Evolutionary conservation across 30 jellyfish, hydroid and myxozoan genomes (phyloP).

Genomic region (Clytia hemisphaerica): DNA sequence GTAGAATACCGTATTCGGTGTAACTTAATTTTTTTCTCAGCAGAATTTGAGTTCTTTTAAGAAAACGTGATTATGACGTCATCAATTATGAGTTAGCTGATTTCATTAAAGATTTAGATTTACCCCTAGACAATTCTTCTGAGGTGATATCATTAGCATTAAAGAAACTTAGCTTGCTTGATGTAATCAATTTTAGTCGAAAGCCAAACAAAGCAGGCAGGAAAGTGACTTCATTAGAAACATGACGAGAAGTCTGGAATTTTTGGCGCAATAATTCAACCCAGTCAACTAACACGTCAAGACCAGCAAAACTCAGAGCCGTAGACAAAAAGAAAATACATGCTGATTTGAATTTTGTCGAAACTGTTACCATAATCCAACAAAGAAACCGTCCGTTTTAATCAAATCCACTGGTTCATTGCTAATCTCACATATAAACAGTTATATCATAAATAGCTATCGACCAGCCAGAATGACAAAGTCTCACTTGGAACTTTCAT

Average conservation of each 20-base stretch:
- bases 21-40: too few species aligned
- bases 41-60: too few species aligned
- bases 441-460: constrained; percentile 4
- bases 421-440: constrained; percentile 19
- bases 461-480: neutral
- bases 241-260: constrained; percentile 23
- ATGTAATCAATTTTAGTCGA: constrained; percentile 9
- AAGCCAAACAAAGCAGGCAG: constrained; percentile 36
- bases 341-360: constrained; percentile 16
- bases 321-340: constrained; percentile 20
- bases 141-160: constrained; percentile 28
- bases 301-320: constrained; percentile 33
- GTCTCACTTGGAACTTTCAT: constrained; percentile 25
- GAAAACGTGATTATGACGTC: too few species aligned
- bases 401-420: constrained; percentile 27
- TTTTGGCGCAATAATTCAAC: constrained; percentile 21
- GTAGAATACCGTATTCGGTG: too few species aligned
- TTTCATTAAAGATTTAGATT: too few species aligned
- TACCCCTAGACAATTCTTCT: too few species aligned
- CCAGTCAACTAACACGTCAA: constrained; percentile 28
- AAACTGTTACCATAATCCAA: constrained; percentile 19
- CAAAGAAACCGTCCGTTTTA: constrained; percentile 21
- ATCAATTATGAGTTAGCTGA: too few species aligned
- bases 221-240: constrained; percentile 21
- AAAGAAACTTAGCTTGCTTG: constrained; percentile 11